These are phyloP conservation scores for Hypothenemus hampei DNA, from an alignment of 1,140 invertebrate species.

Conservation along the genomic window DNA sequence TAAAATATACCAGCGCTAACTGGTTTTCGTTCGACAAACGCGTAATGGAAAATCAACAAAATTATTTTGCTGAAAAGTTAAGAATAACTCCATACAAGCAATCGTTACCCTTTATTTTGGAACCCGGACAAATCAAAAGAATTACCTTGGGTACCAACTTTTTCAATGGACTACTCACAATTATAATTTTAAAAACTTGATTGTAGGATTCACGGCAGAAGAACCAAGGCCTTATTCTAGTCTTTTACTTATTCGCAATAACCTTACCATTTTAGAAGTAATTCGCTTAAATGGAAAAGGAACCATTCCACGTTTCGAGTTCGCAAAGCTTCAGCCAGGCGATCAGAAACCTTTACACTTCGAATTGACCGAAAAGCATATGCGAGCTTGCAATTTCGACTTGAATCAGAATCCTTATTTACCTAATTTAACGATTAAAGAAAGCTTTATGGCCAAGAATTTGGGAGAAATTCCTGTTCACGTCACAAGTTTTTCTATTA, in stretches of 20 bases:
- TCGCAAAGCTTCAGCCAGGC: slow-evolving; percentile 84
- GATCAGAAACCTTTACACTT: slow-evolving; percentile 70
- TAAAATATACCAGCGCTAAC: slow-evolving; percentile 17
- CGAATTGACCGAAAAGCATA: slow-evolving; percentile 77
- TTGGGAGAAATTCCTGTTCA: slow-evolving; percentile 77
- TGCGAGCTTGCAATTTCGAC: slow-evolving; percentile 74
- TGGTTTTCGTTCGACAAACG: slow-evolving; percentile 38
- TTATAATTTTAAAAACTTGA: neutral
- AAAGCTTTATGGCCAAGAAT: slow-evolving; percentile 84
- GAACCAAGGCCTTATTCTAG: slow-evolving; percentile 44
- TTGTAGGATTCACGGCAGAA: slow-evolving; percentile 40
- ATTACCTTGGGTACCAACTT: slow-evolving; percentile 16
- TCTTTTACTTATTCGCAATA: slow-evolving; percentile 65
- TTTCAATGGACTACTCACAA: neutral
- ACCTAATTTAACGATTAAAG: slow-evolving; percentile 72
- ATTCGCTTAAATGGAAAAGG: slow-evolving; percentile 77
- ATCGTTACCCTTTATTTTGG: slow-evolving; percentile 45
- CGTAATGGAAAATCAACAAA: slow-evolving; percentile 14
- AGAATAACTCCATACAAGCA: slow-evolving; percentile 29
- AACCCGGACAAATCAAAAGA: slow-evolving; percentile 44
- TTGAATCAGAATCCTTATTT: slow-evolving; percentile 32
- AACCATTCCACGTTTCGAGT: slow-evolving; percentile 78
- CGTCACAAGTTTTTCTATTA: slow-evolving; percentile 72
- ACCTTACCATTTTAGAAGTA: slow-evolving; percentile 87
- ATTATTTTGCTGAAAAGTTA: slow-evolving; percentile 30